A percentile compares a stretch with the other conserved stretches of the same genome.
Conservation (phyloP, 2,797 vertebrate species). For the Neoniphon sammara region DNA sequence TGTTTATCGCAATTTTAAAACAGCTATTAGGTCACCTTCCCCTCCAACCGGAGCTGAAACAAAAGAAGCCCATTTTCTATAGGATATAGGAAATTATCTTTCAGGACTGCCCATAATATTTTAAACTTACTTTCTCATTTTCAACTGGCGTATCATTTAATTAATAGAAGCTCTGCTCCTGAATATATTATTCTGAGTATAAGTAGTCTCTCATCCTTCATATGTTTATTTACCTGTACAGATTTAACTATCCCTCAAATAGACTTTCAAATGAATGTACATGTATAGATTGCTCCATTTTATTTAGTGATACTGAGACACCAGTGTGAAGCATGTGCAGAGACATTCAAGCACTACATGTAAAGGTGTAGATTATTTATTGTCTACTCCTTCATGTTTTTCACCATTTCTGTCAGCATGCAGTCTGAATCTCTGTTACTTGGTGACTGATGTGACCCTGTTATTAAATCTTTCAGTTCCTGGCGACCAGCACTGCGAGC, state of each 20-base stretch:
- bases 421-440: background rate
- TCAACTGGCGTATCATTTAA: background rate
- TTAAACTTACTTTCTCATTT: no score
- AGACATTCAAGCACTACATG: no score
- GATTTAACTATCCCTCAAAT: no score
- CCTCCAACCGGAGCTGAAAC: no score
- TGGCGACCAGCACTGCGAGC: slow-evolving; percentile 88
- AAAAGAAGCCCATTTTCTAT: background rate
- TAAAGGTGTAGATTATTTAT: no score
- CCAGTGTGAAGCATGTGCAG: no score
- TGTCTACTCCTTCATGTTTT: no score
- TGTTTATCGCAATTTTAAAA: background rate
- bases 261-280: no score
- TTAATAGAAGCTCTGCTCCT: background rate
- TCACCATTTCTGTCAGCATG: background rate
- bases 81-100: background rate
- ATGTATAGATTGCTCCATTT: no score
- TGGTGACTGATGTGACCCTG: background rate
- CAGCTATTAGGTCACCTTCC: no score
- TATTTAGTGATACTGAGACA: no score
- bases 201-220: background rate
- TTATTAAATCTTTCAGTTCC: slow-evolving; percentile 79
- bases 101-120: background rate
- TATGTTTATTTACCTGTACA: background rate
- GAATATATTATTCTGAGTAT: background rate